Evolutionary conservation across 2,113 vertebrate species (phyloP), one percentile per base, ranked within the genome.

Genomic region (Mobula birostris): DNA sequence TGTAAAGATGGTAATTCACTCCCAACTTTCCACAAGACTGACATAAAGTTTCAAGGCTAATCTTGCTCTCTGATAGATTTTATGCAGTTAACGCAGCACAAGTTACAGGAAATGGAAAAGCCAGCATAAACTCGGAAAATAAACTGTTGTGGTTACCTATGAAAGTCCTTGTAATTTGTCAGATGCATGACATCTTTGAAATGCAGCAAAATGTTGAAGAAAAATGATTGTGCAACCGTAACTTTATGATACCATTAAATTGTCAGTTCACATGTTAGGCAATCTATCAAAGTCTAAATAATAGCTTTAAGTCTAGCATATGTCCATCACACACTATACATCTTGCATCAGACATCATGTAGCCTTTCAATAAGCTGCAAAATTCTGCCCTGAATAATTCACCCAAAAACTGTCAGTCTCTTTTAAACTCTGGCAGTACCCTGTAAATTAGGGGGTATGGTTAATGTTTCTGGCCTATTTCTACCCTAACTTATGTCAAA

Each of bases 71-170:
- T 79, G n/a, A 78, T 85, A 66, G 32, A 68, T 85, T 78, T 76
- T 95, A 74, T 48, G n/a, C 94, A 78, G 70, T 94, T 94, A 94
- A 94, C 83, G 74, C 94, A 91, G 29, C 91, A 94, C 93, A 91
- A 88, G 78, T 80, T 85, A 74, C 58, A 94, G 91, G 85, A 94
- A 94, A 94, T 94, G 90, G 94, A 94, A 82, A 61, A 93, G 92
- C 74, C 76, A 56, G 74, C 80, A 56, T 17, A 77, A 70, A 92
- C 36, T 92, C 32, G 21, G 66, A 92, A 72, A 72, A 72, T 40
- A 92, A 92, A 92, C 68, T 40, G 90, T 70, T 92, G 68, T 92
- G 90, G 32, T 92, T 92, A 92, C 90, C 66, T 92, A 72, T 48
- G 90, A 21, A 92, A 92, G 66, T 7, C 32, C 63, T 91, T 72